Percentiles rank a stretch among this genome's conserved stretches.
Evolutionary conservation across 2,113 vertebrate species (phyloP).

Genomic region (Marcusenius ussheri): DNA sequence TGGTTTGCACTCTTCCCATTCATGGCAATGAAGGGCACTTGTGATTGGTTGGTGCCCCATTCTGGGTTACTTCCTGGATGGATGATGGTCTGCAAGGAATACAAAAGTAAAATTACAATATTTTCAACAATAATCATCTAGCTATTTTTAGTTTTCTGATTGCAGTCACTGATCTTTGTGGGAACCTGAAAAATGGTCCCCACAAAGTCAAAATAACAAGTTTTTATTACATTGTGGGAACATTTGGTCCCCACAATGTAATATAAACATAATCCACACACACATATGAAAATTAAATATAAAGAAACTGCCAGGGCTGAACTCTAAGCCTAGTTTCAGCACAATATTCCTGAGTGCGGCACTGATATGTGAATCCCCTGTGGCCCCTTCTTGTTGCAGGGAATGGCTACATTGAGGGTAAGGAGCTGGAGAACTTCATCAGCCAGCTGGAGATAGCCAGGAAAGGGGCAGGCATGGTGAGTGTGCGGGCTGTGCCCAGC

Average conservation of each 20-base stretch:
- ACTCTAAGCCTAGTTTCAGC: not conserved
- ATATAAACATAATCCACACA: too few species aligned
- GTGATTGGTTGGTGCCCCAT: not conserved
- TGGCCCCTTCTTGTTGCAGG: slow-evolving; percentile 52
- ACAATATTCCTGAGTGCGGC: not conserved
- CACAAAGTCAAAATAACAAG: too few species aligned
- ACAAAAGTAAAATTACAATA: not conserved
- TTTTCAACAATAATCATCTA: not conserved
- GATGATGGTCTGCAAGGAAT: not conserved
- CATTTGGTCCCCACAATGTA: too few species aligned
- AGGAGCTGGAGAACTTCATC: slow-evolving; percentile 96
- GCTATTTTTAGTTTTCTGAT: not conserved
- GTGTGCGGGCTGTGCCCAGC: slow-evolving; percentile 32
- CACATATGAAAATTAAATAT: not conserved
- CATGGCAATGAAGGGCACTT: not conserved
- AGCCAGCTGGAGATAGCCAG: slow-evolving; percentile 82
- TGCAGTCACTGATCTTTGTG: too few species aligned
- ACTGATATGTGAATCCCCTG: not conserved
- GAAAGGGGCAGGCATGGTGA: slow-evolving; percentile 87
- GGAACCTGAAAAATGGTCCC: too few species aligned
- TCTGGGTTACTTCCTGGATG: not conserved
- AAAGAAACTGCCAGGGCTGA: not conserved
- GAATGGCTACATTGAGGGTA: slow-evolving; percentile 96
- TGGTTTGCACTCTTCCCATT: not conserved
- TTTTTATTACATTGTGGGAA: too few species aligned